Conservation (phyloP, 2,888 invertebrate species). For the Mesorhabditis belari region DNA sequence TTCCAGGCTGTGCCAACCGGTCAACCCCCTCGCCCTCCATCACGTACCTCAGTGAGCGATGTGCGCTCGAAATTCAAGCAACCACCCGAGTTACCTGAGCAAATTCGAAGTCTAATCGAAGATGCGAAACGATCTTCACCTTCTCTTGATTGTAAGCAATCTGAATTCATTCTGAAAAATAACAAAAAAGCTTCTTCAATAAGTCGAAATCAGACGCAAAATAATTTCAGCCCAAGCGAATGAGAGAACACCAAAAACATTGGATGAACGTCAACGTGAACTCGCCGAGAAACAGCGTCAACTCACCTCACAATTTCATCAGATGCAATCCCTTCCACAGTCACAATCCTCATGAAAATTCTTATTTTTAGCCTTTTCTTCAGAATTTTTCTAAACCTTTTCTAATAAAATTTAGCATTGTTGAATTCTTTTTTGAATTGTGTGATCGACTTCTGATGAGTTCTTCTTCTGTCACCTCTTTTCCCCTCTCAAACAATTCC, state of each 20-base stretch:
- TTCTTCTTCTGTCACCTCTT: too few species aligned
- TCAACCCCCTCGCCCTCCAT: slow-evolving; percentile 33
- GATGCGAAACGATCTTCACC: slow-evolving; percentile 9
- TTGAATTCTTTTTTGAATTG: too few species aligned
- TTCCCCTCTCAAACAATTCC: too few species aligned
- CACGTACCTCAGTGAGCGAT: slow-evolving; percentile 30
- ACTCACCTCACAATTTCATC: slow-evolving; percentile 33
- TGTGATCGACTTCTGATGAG: too few species aligned
- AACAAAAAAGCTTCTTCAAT: not conserved
- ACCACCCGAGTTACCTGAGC: slow-evolving; percentile 28
- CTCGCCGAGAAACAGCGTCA: slow-evolving; percentile 41
- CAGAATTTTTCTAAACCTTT: too few species aligned
- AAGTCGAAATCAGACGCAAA: not conserved
- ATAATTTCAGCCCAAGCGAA: slow-evolving; percentile 1
- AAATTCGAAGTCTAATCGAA: slow-evolving; percentile 19
- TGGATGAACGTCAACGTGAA: slow-evolving; percentile 33
- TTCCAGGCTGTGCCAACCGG: slow-evolving; percentile 9
- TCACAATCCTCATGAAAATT: too few species aligned
- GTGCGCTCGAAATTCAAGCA: slow-evolving; percentile 25
- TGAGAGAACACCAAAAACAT: slow-evolving; percentile 14
- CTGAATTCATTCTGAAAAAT: not conserved
- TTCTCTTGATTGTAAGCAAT: not conserved
- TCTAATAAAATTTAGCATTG: too few species aligned
- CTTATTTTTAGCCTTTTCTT: too few species aligned
- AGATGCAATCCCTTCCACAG: slow-evolving; percentile 30